Conservation (phyloP, 2,888 invertebrate species). For the Allolobophora icterica region DNA sequence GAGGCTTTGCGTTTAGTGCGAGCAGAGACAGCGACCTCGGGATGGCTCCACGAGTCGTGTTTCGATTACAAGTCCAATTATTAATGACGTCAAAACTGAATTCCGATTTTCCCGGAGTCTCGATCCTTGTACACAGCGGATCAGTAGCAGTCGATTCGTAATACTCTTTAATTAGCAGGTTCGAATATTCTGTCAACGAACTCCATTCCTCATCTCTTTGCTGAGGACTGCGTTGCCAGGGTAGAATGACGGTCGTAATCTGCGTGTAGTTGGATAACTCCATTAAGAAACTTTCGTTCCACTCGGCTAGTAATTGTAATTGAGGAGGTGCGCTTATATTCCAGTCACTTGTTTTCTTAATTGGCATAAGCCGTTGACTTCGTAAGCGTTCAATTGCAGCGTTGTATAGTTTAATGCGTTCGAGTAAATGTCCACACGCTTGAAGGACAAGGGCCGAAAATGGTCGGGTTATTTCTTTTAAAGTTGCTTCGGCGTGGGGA, state of each 20-base stretch:
- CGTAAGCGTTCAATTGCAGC: neutral
- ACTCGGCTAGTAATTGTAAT: neutral
- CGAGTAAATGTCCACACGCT: neutral
- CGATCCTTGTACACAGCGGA: slow-evolving; percentile 43
- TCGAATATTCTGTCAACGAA: slow-evolving; percentile 37
- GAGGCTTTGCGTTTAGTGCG: slow-evolving; percentile 46
- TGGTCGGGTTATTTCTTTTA: neutral
- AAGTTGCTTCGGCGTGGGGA: too few relatives aligned
- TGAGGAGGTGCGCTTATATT: neutral
- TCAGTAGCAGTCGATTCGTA: slow-evolving; percentile 43
- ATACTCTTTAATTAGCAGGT: slow-evolving; percentile 42
- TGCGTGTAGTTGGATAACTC: slow-evolving; percentile 37
- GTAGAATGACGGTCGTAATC: slow-evolving; percentile 39
- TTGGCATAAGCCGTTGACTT: neutral
- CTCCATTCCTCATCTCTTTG: slow-evolving; percentile 35
- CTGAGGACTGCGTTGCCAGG: slow-evolving; percentile 35
- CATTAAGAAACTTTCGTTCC: slow-evolving; percentile 41
- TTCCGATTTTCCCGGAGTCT: slow-evolving; percentile 42
- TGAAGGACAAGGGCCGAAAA: neutral
- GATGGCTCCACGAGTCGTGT: neutral
- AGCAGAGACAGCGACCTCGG: slow-evolving; percentile 39
- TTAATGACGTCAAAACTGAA: slow-evolving; percentile 47
- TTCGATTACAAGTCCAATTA: slow-evolving; percentile 40
- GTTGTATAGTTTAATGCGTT: neutral
- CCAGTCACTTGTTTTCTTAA: neutral